phyloP scores from a whole-genome alignment of 2,888 invertebrate species.

The Chymomyza fuscimana region DNA sequence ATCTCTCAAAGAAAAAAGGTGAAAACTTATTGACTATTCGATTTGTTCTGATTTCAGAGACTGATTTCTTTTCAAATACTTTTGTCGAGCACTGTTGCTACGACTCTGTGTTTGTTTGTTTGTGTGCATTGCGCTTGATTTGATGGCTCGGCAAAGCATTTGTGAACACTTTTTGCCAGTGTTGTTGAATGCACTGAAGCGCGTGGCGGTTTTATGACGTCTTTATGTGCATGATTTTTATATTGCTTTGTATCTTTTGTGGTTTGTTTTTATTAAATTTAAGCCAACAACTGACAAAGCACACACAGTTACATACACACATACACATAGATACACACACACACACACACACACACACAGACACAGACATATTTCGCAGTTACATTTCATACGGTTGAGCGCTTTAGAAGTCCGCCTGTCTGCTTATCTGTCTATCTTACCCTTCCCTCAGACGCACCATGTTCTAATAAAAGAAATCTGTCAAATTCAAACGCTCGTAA shows the following conservation, averaged over 20 bases:
- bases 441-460: background rate
- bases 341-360: constrained; percentile 1
- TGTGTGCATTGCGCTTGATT: constrained; percentile 18
- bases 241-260: constrained; percentile 41
- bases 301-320: constrained; percentile 10
- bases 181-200: constrained; percentile 48
- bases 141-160: constrained; percentile 19
- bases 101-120: background rate
- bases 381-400: constrained; percentile 54
- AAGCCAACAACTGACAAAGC: constrained; percentile 19
- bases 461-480: constrained; percentile 70
- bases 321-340: constrained; percentile 3
- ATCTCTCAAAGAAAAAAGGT: too few relatives aligned
- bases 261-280: constrained; percentile 64
- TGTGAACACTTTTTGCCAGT: constrained; percentile 15
- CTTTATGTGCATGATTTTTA: constrained; percentile 52
- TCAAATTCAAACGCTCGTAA: constrained; percentile 70
- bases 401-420: constrained; percentile 43
- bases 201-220: constrained; percentile 58
- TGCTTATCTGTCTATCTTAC: constrained; percentile 39
- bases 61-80: too few relatives aligned
- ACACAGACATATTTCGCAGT: constrained; percentile 22
- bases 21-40: too few relatives aligned
- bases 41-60: too few relatives aligned
- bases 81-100: too few relatives aligned